Base-by-base conservation (phyloP, 1,140 invertebrate genomes). In the Drosophila sp. region DNA sequence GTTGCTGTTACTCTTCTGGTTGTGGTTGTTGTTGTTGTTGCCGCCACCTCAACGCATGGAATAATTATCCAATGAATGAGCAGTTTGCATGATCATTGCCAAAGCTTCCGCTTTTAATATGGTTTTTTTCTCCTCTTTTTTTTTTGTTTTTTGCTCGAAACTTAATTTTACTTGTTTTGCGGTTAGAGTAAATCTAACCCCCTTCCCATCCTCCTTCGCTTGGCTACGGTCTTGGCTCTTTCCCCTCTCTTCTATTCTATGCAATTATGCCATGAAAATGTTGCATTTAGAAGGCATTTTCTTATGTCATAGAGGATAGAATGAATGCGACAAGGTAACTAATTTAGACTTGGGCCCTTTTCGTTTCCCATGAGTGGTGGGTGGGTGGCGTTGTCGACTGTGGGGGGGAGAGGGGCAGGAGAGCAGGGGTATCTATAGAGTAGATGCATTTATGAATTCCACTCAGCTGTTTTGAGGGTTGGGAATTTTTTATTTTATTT, bases 1-100 rank as follows among this genome's bases (percentile, higher is more conserved):
- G 65, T 57, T 10, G n/a, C n/a, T n/a, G 44, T 11, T 33, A 6
- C 17, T 56, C n/a, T n/a, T 17, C 44, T 29, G 33, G 41, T 44
- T 44, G 17, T 44, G 68, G 54, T 64, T 17, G 57, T n/a, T 72
- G 33, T 40, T 65, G 58, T 25, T 58, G 33, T 35, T 38, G 35
- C 63, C 23, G 40, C 25, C 60, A 62, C 73, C 66, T 57, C 73
- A 60, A 84, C 84, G 89, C 84, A 87, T 87, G 84, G 84, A 87
- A 87, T 87, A 87, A 87, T 87, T 89, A 87, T 87, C 84, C 84
- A 84, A 87, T 89, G 84, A 87, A 87, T 84, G 84, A 87, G 84
- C 84, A 87, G 84, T 84, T 87, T 87, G 84, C 84, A 87, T 87
- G 84, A 87, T 87, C 84, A 87, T 87, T 87, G 84, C 84, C 84